These are phyloP conservation scores for Ceyx cyanopectus DNA, from an alignment of 2,113 vertebrate species.

Conservation along the genomic window DNA sequence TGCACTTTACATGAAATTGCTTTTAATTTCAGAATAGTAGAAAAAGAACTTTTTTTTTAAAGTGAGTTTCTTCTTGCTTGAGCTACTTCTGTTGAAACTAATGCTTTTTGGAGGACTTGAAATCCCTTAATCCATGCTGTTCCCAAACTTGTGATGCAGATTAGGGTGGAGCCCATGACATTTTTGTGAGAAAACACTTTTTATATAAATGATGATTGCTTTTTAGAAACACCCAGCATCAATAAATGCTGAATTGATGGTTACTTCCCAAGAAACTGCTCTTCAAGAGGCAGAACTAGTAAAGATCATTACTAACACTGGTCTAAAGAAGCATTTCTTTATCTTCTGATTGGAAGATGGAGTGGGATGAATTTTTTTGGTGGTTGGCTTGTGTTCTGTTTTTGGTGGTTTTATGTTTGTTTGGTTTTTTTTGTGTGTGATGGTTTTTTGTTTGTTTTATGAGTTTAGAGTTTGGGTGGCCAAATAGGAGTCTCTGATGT, in stretches of 20 bases:
- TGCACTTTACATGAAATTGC: not conserved
- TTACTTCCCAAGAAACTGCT: not conserved
- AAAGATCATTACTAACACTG: not conserved
- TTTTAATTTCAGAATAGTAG: not conserved
- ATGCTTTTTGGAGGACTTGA: not conserved
- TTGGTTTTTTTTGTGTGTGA: not conserved
- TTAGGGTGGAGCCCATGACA: rapidly evolving
- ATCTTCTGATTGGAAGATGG: not conserved
- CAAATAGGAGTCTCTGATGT: not conserved
- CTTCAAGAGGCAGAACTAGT: not conserved
- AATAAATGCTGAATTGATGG: not conserved
- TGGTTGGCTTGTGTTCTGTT: not conserved
- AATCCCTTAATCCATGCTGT: not conserved
- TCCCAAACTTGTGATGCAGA: not conserved
- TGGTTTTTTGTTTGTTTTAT: not conserved
- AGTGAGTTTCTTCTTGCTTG: not conserved
- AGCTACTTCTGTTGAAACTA: not conserved
- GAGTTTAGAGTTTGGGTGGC: not conserved
- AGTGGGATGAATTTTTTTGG: not conserved
- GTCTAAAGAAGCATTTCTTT: not conserved
- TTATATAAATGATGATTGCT: not conserved
- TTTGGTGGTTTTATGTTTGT: no score
- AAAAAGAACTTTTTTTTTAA: not conserved
- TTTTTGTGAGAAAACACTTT: not conserved
- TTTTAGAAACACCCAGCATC: not conserved